Conservation (phyloP, 2,113 vertebrate genomes). For the Malurus cyaneus region DNA sequence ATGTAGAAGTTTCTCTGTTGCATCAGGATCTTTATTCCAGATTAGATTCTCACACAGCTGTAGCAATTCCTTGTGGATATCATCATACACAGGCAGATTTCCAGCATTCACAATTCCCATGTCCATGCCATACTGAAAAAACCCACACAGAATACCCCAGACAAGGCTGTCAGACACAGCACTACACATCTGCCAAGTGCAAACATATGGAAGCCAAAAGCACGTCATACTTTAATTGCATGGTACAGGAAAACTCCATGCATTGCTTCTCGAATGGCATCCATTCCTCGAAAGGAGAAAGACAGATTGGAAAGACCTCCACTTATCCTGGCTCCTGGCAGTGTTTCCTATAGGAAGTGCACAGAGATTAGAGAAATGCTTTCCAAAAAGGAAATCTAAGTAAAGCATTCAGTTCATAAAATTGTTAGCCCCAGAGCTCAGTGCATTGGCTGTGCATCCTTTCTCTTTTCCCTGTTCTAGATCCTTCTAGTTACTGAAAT, state of each 20-base stretch:
- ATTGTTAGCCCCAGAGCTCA: background rate
- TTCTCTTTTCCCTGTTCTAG: background rate
- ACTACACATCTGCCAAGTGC: background rate
- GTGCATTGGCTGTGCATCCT: background rate
- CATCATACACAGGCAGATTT: slow-evolving; percentile 92
- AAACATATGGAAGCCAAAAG: background rate
- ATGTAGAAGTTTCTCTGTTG: slow-evolving; percentile 90
- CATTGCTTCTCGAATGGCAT: slow-evolving; percentile 94
- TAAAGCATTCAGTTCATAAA: background rate
- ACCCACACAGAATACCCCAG: background rate
- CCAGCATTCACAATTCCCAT: slow-evolving; percentile 99
- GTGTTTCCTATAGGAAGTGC: slow-evolving; percentile 76
- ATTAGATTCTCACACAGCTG: slow-evolving; percentile 93
- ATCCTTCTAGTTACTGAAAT: background rate
- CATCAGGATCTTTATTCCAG: slow-evolving; percentile 92
- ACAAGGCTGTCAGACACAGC: background rate
- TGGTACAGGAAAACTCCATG: slow-evolving; percentile 95
- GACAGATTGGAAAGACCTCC: slow-evolving; percentile 97
- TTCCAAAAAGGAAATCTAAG: background rate
- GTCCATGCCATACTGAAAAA: slow-evolving; percentile 89
- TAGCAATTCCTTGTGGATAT: slow-evolving; percentile 91
- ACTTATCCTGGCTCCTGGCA: slow-evolving; percentile 89
- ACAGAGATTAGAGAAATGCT: background rate
- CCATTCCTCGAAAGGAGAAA: slow-evolving; percentile 98
- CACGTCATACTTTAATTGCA: slow-evolving; percentile 80